Base-by-base conservation (phyloP, 2,888 invertebrate species). In the Carcina quercana region DNA sequence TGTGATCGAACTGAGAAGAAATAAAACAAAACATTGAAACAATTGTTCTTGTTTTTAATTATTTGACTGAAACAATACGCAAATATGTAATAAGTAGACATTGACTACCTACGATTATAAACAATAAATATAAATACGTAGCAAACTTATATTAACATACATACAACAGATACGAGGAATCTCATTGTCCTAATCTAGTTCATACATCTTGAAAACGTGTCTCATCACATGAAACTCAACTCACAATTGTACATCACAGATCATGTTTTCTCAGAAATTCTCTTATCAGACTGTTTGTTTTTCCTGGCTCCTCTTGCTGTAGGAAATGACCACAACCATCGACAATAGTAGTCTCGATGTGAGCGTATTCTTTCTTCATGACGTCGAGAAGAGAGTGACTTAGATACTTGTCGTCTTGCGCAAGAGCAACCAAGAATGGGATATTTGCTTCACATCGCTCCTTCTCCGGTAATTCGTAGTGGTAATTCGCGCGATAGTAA, bases 401-500 rank as follows among this genome's bases (percentile, higher is more conserved):
- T 1, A 87, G 40, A 34, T 52, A 83, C 0, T n/a, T 21, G 40
- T 88, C 88, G 4, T 74, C 65, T 32, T 70, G 72, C 2, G 83
- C 86, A 31, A 74, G 68, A 2, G 73, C 70, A 1, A 75, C 66
- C 1, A 85, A 46, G 45, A 86, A 70, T 1, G 80, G 79, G 1
- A 82, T 60, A n/a, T 70, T 63, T 25, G 66, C 68, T 8, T 61
- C 47, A 17, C 54, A 60, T 14, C 55, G 45, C 7, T 60, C 39
- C 19, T 60, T 68, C 3, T 62, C 53, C 8, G 65, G 48, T 2
- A 63, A 15, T 1, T 47, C 40, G 37, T 54, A 63, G 1, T 35
- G 26, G 40, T 78, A 64, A 46, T 85, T 85, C 1, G 85, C 85
- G 25, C 88, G 66, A 50, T 88, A 88, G 60, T 86, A 88, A 51